These are phyloP conservation scores for Morbakka virulenta DNA, from an alignment of 30 jellyfish, hydroid and myxozoan species.

Conservation along the genomic window DNA sequence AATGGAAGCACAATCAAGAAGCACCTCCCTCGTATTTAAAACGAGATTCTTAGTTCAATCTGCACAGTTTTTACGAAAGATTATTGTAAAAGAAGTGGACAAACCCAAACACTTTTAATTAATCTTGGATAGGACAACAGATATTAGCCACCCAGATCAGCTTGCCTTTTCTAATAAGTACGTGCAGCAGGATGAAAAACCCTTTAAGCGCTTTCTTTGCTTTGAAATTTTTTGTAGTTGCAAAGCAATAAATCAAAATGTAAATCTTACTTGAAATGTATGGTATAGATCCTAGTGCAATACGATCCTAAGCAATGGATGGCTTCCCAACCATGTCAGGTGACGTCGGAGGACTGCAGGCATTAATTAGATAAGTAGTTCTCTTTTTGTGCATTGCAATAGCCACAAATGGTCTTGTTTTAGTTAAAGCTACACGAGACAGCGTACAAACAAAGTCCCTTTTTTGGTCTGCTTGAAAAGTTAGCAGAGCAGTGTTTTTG, in stretches of 20 bases:
- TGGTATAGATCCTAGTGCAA: slow-evolving; percentile 6
- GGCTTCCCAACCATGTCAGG: slow-evolving; percentile 21
- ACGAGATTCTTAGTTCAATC: no score
- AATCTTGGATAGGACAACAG: no score
- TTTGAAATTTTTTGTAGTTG: slow-evolving; percentile 3
- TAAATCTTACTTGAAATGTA: not conserved
- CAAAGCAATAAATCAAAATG: not conserved
- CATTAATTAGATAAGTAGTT: not conserved
- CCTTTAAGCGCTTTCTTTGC: slow-evolving; percentile 32
- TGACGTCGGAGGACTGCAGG: no score
- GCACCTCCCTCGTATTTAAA: no score
- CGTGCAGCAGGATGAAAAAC: slow-evolving; percentile 35
- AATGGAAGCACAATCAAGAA: no score
- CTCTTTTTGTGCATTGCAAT: slow-evolving; percentile 10
- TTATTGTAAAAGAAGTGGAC: no score
- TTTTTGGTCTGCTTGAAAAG: slow-evolving; percentile 1
- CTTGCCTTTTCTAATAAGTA: slow-evolving; percentile 9
- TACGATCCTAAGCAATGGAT: slow-evolving; percentile 18
- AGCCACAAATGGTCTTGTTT: not conserved
- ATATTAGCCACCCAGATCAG: no score
- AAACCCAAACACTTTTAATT: no score
- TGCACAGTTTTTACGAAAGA: no score
- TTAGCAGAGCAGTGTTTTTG: slow-evolving; percentile 1
- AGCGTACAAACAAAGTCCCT: not conserved
- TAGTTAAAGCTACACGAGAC: slow-evolving; percentile 8